Base-by-base conservation (phyloP, 2,888 invertebrate species). In the Ormyrus pomaceus region DNA sequence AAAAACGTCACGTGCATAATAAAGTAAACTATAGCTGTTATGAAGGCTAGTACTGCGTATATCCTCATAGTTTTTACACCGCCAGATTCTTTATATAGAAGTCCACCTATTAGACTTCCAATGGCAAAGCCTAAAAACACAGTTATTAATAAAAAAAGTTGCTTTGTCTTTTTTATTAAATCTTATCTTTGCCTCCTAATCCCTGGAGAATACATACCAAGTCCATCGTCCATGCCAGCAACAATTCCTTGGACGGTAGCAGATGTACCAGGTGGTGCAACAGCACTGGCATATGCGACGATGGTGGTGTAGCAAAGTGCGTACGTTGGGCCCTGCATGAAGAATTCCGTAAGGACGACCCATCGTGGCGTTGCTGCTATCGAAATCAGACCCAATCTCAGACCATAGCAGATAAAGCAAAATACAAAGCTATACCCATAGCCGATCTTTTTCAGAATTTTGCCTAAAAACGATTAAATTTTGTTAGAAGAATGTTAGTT, bases 201-300 rank as follows among this genome's bases (percentile, higher is more conserved):
- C 4, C 11, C 11, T 51, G 10, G 10, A 1, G 51, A 56, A 73
- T n/a, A 69, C 92, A 90, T 87, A 95, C 95, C 95, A 50, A 96
- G 91, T 0, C 96, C 96, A 87, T 97, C 97, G 87, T 96, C 96
- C 94, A 96, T 95, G n/a, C 96, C 96, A 0, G 96, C 96, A 56
- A 96, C 95, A 50, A 97, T 93, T 0, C 96, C 96, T 88, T 97
- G 97, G 79, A 97, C 94, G 0, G 96, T 96, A 7, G 96, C 96
- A 5, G 96, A 95, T 78, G 96, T 95, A 0, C 96, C 95, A 0
- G 93, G 93, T 2, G 93, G 93, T 5, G 93, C 91, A 56, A 93
- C 87, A 4, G 89, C 91, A 83, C 93, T 92, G 1, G 93, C 93
- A 82, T 93, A 93, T 0, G 93, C 93, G 19, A 96, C 96, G 82